Conservation (phyloP, 2,113 vertebrate genomes). For the Fregata magnificens region DNA sequence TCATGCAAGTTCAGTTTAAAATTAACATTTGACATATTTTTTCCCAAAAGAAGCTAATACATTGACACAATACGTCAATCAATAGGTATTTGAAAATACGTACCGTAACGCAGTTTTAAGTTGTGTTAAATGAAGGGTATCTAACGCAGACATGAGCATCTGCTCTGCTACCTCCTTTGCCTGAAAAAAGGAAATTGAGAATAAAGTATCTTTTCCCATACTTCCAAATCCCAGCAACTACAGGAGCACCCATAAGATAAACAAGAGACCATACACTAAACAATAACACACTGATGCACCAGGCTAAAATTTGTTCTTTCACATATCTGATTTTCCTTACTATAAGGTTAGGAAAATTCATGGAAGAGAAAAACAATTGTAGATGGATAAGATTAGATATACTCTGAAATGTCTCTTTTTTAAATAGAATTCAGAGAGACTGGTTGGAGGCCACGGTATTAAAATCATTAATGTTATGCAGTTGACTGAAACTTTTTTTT, state of each 20-base stretch:
- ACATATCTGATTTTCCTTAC: background rate
- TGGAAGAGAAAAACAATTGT: background rate
- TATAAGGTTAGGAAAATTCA: background rate
- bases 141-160: constrained; percentile 77
- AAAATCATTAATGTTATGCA: background rate
- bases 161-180: constrained; percentile 88
- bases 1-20: background rate
- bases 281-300: constrained; percentile 10
- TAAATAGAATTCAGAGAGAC: background rate
- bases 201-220: background rate
- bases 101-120: constrained; percentile 84
- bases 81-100: background rate
- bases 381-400: background rate
- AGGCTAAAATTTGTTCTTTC: background rate
- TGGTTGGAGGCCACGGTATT: background rate
- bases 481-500: background rate
- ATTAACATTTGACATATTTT: background rate
- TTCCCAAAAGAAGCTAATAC: background rate
- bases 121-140: constrained; percentile 75
- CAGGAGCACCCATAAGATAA: background rate
- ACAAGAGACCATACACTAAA: background rate
- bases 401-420: background rate
- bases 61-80: background rate
- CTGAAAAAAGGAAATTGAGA: constrained; percentile 59
- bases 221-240: background rate